phyloP scores from a whole-genome alignment of 1,140 invertebrate genomes.

The Macrobrachium nipponense region DNA sequence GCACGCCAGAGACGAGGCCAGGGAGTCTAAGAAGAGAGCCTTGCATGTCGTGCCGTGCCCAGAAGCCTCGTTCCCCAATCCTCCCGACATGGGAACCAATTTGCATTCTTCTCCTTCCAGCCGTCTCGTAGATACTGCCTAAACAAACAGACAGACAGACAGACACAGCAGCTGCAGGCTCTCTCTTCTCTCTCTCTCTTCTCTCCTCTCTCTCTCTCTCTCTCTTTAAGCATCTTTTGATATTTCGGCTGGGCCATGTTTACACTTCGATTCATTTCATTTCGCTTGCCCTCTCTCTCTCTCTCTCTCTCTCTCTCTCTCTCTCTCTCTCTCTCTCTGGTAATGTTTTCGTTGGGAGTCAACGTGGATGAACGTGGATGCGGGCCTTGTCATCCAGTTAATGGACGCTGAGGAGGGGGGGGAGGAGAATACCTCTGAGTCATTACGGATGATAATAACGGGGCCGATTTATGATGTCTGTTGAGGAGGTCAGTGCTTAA shows the following conservation, averaged over 20 bases:
- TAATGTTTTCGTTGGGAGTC: neutral
- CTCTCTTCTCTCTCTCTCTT: conserved; percentile 35
- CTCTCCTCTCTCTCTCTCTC: conserved; percentile 44
- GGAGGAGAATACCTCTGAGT: neutral
- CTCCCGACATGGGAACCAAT: too few relatives aligned
- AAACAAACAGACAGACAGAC: too few relatives aligned
- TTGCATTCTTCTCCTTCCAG: neutral
- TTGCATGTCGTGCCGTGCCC: too few relatives aligned
- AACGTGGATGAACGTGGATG: neutral
- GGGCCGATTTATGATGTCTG: too few relatives aligned
- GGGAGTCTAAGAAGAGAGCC: too few relatives aligned
- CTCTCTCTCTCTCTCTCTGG: conserved; percentile 10
- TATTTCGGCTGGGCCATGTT: neutral
- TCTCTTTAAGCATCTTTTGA: neutral
- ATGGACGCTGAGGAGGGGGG: neutral
- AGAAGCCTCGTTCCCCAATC: too few relatives aligned
- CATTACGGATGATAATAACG: too few relatives aligned
- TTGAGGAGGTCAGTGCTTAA: too few relatives aligned
- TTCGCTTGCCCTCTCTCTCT: conserved; percentile 6
- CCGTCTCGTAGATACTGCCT: too few relatives aligned
- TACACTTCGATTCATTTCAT: neutral
- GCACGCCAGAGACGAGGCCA: too few relatives aligned
- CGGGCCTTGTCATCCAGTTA: neutral
- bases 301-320: conserved; percentile 14
- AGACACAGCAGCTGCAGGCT: too few relatives aligned